Evolutionary conservation across 2,888 invertebrate genomes (phyloP).

Genomic region (Caenorhabditis sp.): DNA sequence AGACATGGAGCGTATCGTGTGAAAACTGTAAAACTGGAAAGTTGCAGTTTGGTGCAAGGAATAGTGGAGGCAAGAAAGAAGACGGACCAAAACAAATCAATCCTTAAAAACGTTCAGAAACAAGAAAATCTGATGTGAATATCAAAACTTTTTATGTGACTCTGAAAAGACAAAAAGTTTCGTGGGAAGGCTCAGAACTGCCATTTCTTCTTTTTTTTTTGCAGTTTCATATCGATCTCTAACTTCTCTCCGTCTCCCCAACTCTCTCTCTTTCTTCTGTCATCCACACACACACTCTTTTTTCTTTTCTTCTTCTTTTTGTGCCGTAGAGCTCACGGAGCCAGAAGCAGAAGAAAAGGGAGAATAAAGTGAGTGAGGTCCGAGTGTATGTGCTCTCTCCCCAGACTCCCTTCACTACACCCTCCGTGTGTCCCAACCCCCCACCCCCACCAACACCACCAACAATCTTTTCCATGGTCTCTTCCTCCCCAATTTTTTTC

Average conservation of each 20-base stretch:
- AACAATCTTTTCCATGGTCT: constrained; percentile 30
- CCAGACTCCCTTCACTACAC: constrained; percentile 43
- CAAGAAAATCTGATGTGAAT: constrained; percentile 1
- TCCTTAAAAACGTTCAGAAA: not conserved
- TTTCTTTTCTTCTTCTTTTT: constrained; percentile 42
- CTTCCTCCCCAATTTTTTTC: not conserved
- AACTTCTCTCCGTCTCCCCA: constrained; percentile 18
- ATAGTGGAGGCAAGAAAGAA: not conserved
- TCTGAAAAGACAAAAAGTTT: constrained; percentile 25
- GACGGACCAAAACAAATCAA: no score
- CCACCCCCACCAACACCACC: constrained; percentile 23
- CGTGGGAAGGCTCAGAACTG: constrained; percentile 23
- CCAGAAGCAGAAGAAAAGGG: constrained; percentile 21
- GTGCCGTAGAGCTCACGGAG: constrained; percentile 37
- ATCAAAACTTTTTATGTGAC: constrained; percentile 17
- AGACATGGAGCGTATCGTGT: not conserved
- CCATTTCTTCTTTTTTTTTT: constrained; percentile 30
- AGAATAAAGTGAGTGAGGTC: constrained; percentile 44
- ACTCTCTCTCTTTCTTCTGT: constrained; percentile 36
- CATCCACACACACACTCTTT: constrained; percentile 28
- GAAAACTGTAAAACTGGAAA: constrained; percentile 8
- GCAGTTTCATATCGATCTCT: constrained; percentile 43
- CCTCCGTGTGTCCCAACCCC: constrained; percentile 13
- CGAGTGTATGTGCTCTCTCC: constrained; percentile 48
- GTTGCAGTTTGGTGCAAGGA: not conserved